phyloP scores from a whole-genome alignment of 2,888 invertebrate genomes.

The Euplexia lucipara region DNA sequence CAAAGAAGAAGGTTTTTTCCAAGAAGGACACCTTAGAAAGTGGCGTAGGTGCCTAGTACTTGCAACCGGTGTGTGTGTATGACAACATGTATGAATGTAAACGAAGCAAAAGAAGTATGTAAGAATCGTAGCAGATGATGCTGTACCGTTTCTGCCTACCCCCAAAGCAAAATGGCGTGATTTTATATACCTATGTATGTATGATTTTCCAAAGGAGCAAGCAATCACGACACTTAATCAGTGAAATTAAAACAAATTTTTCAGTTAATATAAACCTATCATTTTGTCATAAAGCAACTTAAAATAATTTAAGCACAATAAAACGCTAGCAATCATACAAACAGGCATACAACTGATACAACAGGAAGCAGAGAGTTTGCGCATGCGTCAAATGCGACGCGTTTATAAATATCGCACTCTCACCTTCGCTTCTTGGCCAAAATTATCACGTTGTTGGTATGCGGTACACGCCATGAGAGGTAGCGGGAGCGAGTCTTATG shows the following conservation, averaged over 20 bases:
- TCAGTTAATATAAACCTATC: too few species aligned
- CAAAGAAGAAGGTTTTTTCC: too few species aligned
- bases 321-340: conserved; percentile 47
- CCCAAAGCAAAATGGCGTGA: too few species aligned
- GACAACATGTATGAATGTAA: too few species aligned
- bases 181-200: too few species aligned
- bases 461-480: conserved; percentile 49
- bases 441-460: conserved; percentile 80
- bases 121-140: too few species aligned
- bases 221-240: neutral
- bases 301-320: conserved; percentile 27
- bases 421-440: conserved; percentile 87
- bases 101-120: too few species aligned
- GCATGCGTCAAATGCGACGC: conserved; percentile 70
- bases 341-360: conserved; percentile 72
- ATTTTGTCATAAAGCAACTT: conserved; percentile 5
- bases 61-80: too few species aligned
- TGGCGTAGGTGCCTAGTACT: too few species aligned
- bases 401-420: conserved; percentile 82
- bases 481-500: conserved; percentile 45
- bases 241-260: neutral
- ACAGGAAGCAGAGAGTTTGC: conserved; percentile 78
- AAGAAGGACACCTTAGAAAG: too few species aligned
- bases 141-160: too few species aligned
- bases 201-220: too few species aligned